Percentiles rank a stretch among this genome's conserved stretches.
phyloP scores from a whole-genome alignment of 2,888 invertebrate genomes.

The Microctonus aethiopoides region DNA sequence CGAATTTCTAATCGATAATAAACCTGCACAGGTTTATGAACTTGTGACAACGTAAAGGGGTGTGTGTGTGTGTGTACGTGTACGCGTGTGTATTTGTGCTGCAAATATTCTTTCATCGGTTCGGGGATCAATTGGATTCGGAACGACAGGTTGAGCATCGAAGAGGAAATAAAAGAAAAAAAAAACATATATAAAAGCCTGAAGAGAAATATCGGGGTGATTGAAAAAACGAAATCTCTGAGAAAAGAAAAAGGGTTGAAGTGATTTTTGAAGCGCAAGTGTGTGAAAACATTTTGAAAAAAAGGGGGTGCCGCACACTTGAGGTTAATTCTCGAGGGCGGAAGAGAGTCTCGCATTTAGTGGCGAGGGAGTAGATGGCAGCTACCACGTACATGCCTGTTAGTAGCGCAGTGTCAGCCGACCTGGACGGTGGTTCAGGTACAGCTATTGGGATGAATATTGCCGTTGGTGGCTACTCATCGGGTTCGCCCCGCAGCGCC shows the following conservation, averaged over 20 bases:
- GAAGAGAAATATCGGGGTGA: neutral
- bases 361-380: constrained; percentile 83
- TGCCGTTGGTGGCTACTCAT: constrained; percentile 79
- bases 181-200: too few species aligned
- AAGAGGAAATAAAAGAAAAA: neutral
- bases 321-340: constrained; percentile 16
- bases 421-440: constrained; percentile 74
- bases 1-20: neutral
- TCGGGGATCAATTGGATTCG: constrained; percentile 20
- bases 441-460: constrained; percentile 78
- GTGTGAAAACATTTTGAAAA: too few species aligned
- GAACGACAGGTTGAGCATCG: neutral
- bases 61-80: too few species aligned
- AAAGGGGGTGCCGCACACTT: neutral
- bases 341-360: constrained; percentile 63
- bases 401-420: constrained; percentile 80
- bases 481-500: constrained; percentile 87
- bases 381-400: constrained; percentile 94
- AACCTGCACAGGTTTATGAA: constrained; percentile 1
- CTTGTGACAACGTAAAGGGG: neutral
- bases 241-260: neutral
- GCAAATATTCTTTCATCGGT: neutral
- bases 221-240: neutral
- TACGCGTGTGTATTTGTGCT: too few species aligned
- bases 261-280: neutral